Evolutionary conservation across 2,113 vertebrate genomes (phyloP), one percentile per base, ranked within the genome.

Genomic region (Pogona vitticeps): DNA sequence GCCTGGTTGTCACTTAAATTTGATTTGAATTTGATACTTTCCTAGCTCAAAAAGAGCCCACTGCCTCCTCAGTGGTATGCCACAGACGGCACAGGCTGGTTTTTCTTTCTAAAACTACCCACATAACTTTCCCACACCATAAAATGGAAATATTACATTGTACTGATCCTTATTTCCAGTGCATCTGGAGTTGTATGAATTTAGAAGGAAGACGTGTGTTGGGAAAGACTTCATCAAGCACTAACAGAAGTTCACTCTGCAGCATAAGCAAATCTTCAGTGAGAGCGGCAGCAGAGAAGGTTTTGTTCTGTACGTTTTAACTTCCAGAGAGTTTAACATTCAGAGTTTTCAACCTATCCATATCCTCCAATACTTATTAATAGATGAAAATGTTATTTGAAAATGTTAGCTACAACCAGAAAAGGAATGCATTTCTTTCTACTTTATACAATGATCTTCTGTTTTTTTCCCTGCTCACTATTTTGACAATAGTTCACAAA

Each of bases 31-130:
- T 15, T 80, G 61, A 42, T 89, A 31, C 36, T 86, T 79, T 82
- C 84, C 76, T 33, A 93, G 75, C 58, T 82, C 88, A 68, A 91
- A 86, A n/a, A 58, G 56, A 91, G 36, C 56, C 83, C 92, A 90
- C 26, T 59, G 59, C 42, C 73, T 81, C 83, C 71, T 81, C 77
- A 88, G 73, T 40, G 85, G 84, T 78, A 72, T 89, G 80, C n/a
- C 10, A 67, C 18, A 26, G 26, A 84, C 76, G 73, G 46, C 52
- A 28, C 52, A 3, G 46, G 31, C 17, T 18, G 4, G 3, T 21
- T 28, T 40, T n/a, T 58, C 10, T 76, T 76, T 65, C n/a, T 7
- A 36, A n/a, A 71, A 20, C 80, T 52, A 46, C 21, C 38, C 2
- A 33, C 23, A 59, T 56, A 38, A 40, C 36, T 82, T 87, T 26